Evolutionary conservation across 2,888 invertebrate genomes (phyloP), one percentile per base, ranked within the genome.

Genomic region (Melinaea menophilus): DNA sequence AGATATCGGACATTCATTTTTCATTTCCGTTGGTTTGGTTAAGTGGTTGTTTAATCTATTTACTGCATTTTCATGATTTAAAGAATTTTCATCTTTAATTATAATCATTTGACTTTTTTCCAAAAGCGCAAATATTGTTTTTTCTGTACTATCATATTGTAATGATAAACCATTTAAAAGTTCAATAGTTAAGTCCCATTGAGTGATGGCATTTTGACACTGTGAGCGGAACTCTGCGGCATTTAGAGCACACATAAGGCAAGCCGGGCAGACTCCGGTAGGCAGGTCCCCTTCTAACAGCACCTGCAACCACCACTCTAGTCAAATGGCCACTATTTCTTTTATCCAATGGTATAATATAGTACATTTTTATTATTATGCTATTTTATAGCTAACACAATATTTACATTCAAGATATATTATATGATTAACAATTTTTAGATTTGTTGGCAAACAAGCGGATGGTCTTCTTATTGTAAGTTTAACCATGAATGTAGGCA

Each of bases 231-330:
- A 88, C 63, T 79, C 75, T 0, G 80, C 86, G 9, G 86, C 86
- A 54, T 78, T 76, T 59, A 80, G 65, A 31, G 82, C 81, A 4
- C 82, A 77, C 47, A 72, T 63, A 33, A 78, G 80, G 77, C 89
- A 90, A 58, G 72, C 22, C 9, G 79, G 68, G 77, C 88, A 89
- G 60, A 89, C 76, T 62, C 81, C 81, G n/a, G 76, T 64, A 4
- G 90, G 89, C 73, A 88, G 79, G 70, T 76, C 81, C 58, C 78
- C 82, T 41, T 82, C 81, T 70, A 74, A 66, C 74, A 45, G 75
- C 76, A 89, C 84, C 90, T 89, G 89, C 76, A 89, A 88, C 82
- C 84, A 88, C 79, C 76, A 74, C 62, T 79, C 79, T 73, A 76
- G 74, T 90, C 83, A 89, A 84, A 76, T 72, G 77, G 81, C 83